A percentile compares a stretch with the other conserved stretches of the same genome.
Conservation (phyloP, 2,113 vertebrate species). For the Nibea albiflora region DNA sequence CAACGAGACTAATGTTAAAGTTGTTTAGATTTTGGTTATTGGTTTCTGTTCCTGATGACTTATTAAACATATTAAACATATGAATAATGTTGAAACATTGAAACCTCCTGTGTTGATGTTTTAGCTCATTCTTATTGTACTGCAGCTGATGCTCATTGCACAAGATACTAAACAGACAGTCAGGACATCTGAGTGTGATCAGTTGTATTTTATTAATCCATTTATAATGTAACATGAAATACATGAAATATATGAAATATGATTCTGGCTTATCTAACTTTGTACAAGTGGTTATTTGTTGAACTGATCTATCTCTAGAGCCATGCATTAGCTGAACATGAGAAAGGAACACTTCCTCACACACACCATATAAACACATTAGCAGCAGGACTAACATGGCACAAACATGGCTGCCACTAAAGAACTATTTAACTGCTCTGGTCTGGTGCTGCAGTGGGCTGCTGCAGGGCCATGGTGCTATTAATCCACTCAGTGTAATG, state of each 20-base stretch:
- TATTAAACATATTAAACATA: neutral
- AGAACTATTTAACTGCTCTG: slow-evolving; percentile 5
- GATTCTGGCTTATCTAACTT: neutral
- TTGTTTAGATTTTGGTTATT: neutral
- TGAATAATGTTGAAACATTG: neutral
- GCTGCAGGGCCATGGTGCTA: slow-evolving; percentile 61
- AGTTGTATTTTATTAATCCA: slow-evolving; percentile 32
- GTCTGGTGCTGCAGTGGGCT: neutral
- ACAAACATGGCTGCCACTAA: neutral
- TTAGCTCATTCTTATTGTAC: neutral
- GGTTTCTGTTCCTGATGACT: too few species aligned
- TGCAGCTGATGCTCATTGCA: neutral
- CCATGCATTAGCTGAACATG: neutral
- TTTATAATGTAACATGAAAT: neutral
- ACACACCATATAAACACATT: neutral
- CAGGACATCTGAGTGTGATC: neutral
- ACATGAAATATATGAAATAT: neutral
- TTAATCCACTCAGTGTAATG: slow-evolving; percentile 86
- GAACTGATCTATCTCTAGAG: neutral
- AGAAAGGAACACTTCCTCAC: neutral
- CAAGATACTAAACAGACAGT: neutral
- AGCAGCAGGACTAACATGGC: neutral
- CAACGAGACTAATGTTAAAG: neutral
- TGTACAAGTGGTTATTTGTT: neutral
- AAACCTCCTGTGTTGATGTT: neutral